These are phyloP conservation scores for Aphidius gifuensis DNA, from an alignment of 1,140 invertebrate species.

Conservation along the genomic window DNA sequence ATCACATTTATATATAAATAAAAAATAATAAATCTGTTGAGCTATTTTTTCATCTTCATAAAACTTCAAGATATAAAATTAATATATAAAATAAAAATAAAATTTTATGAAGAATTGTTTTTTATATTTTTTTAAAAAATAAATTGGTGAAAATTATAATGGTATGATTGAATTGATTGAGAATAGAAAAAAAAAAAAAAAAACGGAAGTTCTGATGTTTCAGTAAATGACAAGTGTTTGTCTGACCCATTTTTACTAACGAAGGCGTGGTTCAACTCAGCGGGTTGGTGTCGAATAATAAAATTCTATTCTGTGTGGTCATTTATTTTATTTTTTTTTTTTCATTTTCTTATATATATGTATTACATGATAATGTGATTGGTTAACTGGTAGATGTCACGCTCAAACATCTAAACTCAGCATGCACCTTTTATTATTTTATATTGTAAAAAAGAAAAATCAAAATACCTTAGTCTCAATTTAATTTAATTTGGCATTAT, in stretches of 20 bases:
- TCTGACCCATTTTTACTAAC: conserved; percentile 25
- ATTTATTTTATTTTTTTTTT: background rate
- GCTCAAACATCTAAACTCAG: background rate
- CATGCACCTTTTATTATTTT: no score
- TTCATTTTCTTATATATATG: background rate
- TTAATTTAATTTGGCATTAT: no score
- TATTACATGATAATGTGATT: conserved; percentile 1
- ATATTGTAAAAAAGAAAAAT: no score
- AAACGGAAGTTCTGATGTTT: conserved; percentile 1
- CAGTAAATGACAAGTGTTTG: conserved; percentile 23
- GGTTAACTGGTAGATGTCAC: conserved; percentile 11
- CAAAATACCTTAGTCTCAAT: no score
- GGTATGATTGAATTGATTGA: background rate
- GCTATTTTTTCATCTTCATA: no score
- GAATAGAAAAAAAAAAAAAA: conserved; percentile 5
- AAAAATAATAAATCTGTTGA: no score
- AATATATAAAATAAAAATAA: no score
- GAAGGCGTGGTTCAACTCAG: conserved; percentile 20
- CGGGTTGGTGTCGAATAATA: background rate
- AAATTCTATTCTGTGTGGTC: conserved; percentile 7
- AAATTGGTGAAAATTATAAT: conserved; percentile 7
- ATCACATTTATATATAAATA: background rate
- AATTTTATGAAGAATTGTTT: no score
- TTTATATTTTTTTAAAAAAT: background rate
- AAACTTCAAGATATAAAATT: no score